Percentiles rank a stretch among this genome's conserved stretches.
These are phyloP conservation scores for Cotesia vestalis DNA, from an alignment of 1,140 invertebrate genomes.

Conservation along the genomic window DNA sequence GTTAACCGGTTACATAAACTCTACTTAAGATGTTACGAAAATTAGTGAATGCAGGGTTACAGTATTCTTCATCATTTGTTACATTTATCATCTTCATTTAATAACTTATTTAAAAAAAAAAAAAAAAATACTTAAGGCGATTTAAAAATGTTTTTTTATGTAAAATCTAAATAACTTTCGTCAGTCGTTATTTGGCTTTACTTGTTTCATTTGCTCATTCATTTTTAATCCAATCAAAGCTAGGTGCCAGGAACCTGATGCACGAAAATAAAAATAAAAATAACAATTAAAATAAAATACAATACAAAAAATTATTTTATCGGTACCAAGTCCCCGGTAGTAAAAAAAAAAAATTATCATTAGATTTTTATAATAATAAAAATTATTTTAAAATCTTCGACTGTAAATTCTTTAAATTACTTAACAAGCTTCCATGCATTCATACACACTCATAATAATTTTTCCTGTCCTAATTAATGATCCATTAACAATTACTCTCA, in stretches of 20 bases:
- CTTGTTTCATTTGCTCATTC: constrained; percentile 18
- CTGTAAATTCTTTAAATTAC: background rate
- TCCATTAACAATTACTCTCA: constrained; percentile 21
- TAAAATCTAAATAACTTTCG: constrained; percentile 44
- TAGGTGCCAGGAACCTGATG: background rate
- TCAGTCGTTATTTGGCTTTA: constrained; percentile 54
- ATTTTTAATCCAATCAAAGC: background rate
- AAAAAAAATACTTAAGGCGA: constrained; percentile 26
- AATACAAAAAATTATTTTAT: no score
- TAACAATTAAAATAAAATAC: background rate
- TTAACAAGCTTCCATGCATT: constrained; percentile 10
- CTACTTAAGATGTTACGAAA: background rate
- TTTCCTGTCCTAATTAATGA: background rate
- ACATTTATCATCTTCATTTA: constrained; percentile 6
- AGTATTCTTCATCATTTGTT: constrained; percentile 28
- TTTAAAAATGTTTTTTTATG: constrained; percentile 34
- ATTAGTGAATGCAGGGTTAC: constrained; percentile 22
- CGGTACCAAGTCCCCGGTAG: background rate
- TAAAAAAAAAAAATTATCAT: constrained; percentile 1
- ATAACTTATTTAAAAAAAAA: constrained; percentile 18
- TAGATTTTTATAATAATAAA: background rate
- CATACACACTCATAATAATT: constrained; percentile 10
- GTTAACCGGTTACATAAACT: constrained; percentile 2
- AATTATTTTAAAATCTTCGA: background rate
- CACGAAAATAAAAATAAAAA: background rate